A percentile compares a stretch with the other conserved stretches of the same genome.
phyloP scores from a whole-genome alignment of 2,888 invertebrate species.

The Scaptomyza flava region DNA sequence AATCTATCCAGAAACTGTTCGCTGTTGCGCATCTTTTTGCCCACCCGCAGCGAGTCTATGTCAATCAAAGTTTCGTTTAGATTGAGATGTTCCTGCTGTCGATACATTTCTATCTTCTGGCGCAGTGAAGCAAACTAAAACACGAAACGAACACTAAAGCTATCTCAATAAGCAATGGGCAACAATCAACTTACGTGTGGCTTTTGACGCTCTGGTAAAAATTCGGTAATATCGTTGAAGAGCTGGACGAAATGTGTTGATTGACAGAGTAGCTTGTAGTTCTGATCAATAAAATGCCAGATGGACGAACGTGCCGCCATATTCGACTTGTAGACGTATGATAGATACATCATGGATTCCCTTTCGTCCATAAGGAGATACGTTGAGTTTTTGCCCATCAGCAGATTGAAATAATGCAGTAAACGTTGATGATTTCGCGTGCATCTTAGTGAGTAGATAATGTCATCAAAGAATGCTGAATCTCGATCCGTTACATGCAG shows the following conservation, averaged over 20 bases:
- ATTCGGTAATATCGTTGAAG: constrained; percentile 77
- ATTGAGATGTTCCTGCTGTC: constrained; percentile 32
- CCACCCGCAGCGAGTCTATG: constrained; percentile 64
- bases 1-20: constrained; percentile 75
- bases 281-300: constrained; percentile 75
- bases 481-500: constrained; percentile 53
- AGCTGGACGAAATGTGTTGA: constrained; percentile 64
- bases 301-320: constrained; percentile 67
- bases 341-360: constrained; percentile 76
- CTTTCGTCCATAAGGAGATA: constrained; percentile 60
- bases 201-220: constrained; percentile 58
- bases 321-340: constrained; percentile 74
- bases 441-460: constrained; percentile 80
- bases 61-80: constrained; percentile 46
- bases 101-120: constrained; percentile 54
- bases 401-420: constrained; percentile 67
- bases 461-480: constrained; percentile 67
- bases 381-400: constrained; percentile 76
- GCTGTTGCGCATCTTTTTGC: constrained; percentile 62
- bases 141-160: background rate
- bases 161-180: background rate
- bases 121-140: constrained; percentile 70
- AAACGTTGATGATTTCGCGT: constrained; percentile 71
- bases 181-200: constrained; percentile 48
- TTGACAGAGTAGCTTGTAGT: constrained; percentile 70